Base-by-base conservation (phyloP, 2,888 invertebrate species). In the Enchytraeus crypticus region DNA sequence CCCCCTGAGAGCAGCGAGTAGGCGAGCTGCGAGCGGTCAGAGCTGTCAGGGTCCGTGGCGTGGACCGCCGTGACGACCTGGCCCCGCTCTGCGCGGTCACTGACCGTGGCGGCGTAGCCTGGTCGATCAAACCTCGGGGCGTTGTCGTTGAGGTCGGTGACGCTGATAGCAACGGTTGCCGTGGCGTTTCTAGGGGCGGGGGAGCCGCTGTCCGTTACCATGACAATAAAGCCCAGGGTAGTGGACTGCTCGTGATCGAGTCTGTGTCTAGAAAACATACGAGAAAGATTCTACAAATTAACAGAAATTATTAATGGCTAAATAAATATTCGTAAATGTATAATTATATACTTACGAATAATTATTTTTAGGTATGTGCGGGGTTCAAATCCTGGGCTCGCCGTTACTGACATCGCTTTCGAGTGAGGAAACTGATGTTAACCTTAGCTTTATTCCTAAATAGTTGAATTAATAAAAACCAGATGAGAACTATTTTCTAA, bases 131-230 rank as follows among this genome's bases (percentile, higher is more conserved):
- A 62, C 5, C 85, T 85, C 29, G 93, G 93, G 54, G 89, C 85
- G 77, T 89, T 90, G 81, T 95, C 93, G 80, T 93, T 93, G 81
- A 90, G 86, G 81, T 93, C 92, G 66, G 87, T 82, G 64, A 93
- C 90, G 71, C 84, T 84, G 34, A 93, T 83, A 84, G 89, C 88
- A 21, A 92, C 86, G 74, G 89, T 88, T 14, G 89, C 88, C 2
- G 88, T 88, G 66, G 88, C 87, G 64, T 85, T 85, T 21, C 90
- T 82, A 38, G 38, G 38, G 66, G 87, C 84, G 14, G 92, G 92
- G n/a, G 86, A 84, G 14, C 92, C 93, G 64, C 84, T 84, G 81
- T 95, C 93, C 23, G 85, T 83, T 2, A 91, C 92, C 53, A 87
- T 83, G 5, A 92, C 85, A 53, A 88, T 83, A 73, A 92, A 86